Base-by-base conservation (phyloP, 2,888 invertebrate species). In the Laothoe populi region DNA sequence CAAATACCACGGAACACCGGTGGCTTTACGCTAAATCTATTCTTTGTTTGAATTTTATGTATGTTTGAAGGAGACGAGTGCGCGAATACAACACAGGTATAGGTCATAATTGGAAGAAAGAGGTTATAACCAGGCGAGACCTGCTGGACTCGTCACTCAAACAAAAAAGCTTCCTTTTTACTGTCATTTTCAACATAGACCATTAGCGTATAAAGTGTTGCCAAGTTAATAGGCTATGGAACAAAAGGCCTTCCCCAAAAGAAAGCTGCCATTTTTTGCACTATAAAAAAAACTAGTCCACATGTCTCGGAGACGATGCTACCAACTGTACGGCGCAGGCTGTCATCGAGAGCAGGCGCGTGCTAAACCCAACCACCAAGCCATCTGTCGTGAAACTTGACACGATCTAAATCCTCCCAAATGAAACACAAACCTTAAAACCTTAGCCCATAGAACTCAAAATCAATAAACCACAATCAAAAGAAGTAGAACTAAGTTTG, bases 361-460 rank as follows among this genome's bases (percentile, higher is more conserved):
- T 88, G 90, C 90, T 84, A 72, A 76, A 77, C 67, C 73, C 72
- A 69, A 70, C 73, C 66, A 59, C 48, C 70, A 67, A 76, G 81
- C 53, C 92, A 92, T 91, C 91, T 92, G 92, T 84, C 77, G 77
- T 79, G 92, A 86, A 89, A 92, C 92, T 85, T 87, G 91, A 92
- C 84, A 86, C 87, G 81, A 84, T 85, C 82, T 87, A 87, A 87
- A 88, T 86, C 60, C n/a, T 58, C 24, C 8, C 21, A 69, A 68
- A 66, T 64, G 69, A 67, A 77, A 69, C 68, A 67, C 64, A 69
- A 67, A 77, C 75, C 73, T 70, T 82, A 73, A 58, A 7, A 23
- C 2, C 19, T 1, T 4, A 45, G n/a, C 2, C 0, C 2, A 57
- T 60, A 76, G 46, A 64, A 63, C 53, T 40, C 62, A 67, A 66